Evolutionary conservation across 2,113 vertebrate genomes (phyloP).

Genomic region (Atractosteus spatula): DNA sequence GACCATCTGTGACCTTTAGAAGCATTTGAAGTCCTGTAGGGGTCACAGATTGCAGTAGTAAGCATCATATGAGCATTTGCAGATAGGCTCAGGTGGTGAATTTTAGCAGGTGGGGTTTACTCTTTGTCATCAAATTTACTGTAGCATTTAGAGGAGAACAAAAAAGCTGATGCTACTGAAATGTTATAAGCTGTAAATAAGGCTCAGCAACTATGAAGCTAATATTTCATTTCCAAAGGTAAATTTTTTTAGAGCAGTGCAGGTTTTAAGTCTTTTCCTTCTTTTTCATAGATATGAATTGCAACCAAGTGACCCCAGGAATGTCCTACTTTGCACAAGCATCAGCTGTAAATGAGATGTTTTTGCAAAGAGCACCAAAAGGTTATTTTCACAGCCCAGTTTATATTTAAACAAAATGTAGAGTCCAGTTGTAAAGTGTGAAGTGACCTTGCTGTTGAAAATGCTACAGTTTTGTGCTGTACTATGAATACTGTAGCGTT

Average conservation of each 20-base stretch:
- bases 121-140: conserved; percentile 59
- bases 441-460: too few relatives aligned
- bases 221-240: conserved; percentile 56
- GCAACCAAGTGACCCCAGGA: too few relatives aligned
- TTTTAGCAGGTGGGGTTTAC: conserved; percentile 67
- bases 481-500: too few relatives aligned
- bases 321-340: too few relatives aligned
- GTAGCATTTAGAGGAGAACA: conserved; percentile 42
- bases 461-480: too few relatives aligned
- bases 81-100: conserved; percentile 18
- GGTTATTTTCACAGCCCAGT: too few relatives aligned
- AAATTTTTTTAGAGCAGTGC: not conserved
- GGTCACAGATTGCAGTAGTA: conserved; percentile 43
- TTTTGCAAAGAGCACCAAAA: too few relatives aligned
- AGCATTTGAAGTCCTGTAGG: conserved; percentile 50
- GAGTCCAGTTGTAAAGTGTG: too few relatives aligned
- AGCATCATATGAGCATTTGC: conserved; percentile 39
- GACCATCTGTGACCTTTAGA: conserved; percentile 53
- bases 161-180: conserved; percentile 57
- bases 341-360: too few relatives aligned
- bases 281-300: too few relatives aligned
- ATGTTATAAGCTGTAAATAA: conserved; percentile 60
- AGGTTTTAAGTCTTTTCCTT: too few relatives aligned
- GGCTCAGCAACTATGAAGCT: conserved; percentile 62
- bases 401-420: too few relatives aligned